These are phyloP conservation scores for Pipistrellus pipistrellus DNA, from an alignment of 2,797 vertebrate species.

Conservation along the genomic window DNA sequence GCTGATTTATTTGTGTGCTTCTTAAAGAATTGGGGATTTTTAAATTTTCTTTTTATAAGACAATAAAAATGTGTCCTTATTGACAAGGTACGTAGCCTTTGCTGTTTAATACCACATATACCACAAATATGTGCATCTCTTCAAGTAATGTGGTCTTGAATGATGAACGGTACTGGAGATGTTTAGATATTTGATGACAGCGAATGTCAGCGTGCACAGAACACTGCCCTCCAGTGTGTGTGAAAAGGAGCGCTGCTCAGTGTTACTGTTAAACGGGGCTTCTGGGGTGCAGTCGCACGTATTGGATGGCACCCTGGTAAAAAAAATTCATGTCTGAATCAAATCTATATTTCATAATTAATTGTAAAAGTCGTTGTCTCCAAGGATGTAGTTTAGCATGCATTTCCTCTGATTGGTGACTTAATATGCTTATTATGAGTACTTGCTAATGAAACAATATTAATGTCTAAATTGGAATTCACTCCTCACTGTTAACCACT, in stretches of 20 bases:
- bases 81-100: constrained; percentile 16
- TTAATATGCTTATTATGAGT: constrained; percentile 4
- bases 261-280: not conserved
- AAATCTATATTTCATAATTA: constrained; percentile 31
- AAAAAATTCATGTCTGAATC: not conserved
- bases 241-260: not conserved
- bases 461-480: constrained; percentile 4
- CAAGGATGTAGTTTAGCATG: not conserved
- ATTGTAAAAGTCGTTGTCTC: constrained; percentile 16
- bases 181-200: not conserved
- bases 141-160: constrained; percentile 9
- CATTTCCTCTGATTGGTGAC: constrained; percentile 21
- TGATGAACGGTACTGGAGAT: not conserved
- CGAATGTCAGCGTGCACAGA: not conserved
- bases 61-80: constrained; percentile 60
- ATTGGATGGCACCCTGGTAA: not conserved
- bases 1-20: constrained; percentile 6
- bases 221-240: not conserved
- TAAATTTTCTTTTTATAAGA: constrained; percentile 23
- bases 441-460: constrained; percentile 2
- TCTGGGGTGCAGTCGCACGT: not conserved
- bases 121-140: not conserved
- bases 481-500: not conserved
- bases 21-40: constrained; percentile 15
- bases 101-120: constrained; percentile 28